Evolutionary conservation across 2,113 vertebrate genomes (phyloP).

Genomic region (Anolis sagrei): DNA sequence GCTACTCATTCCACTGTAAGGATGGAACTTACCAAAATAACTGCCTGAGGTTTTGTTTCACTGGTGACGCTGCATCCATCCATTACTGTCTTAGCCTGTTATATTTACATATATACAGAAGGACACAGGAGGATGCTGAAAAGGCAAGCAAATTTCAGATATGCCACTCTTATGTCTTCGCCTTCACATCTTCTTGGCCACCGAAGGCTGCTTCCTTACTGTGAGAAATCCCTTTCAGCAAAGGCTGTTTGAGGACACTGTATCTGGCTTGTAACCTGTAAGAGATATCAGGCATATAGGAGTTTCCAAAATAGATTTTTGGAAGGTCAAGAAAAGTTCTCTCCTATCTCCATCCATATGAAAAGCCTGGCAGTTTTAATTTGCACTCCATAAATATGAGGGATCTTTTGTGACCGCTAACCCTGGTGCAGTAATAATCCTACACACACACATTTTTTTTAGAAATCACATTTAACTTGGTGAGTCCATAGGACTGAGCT

Average conservation of each 20-base stretch:
- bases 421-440: background rate
- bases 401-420: background rate
- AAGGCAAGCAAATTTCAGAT: background rate
- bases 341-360: background rate
- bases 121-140: background rate
- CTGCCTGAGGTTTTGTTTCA: background rate
- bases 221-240: background rate
- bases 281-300: slow-evolving; percentile 45
- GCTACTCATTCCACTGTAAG: background rate
- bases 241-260: slow-evolving; percentile 20
- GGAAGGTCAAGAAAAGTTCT: slow-evolving; percentile 55
- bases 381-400: slow-evolving; percentile 15
- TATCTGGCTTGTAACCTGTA: slow-evolving; percentile 34
- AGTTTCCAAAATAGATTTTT: slow-evolving; percentile 58
- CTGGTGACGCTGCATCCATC: background rate
- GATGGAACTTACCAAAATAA: background rate
- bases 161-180: background rate
- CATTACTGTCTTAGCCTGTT: too few species aligned
- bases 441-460: background rate
- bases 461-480: background rate
- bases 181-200: background rate
- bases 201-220: background rate
- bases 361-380: slow-evolving; percentile 38
- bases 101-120: background rate
- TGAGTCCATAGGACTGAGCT: background rate